A percentile compares a stretch with the other conserved stretches of the same genome.
Conservation (phyloP, 1,140 invertebrate species). For the Galleria mellonella region DNA sequence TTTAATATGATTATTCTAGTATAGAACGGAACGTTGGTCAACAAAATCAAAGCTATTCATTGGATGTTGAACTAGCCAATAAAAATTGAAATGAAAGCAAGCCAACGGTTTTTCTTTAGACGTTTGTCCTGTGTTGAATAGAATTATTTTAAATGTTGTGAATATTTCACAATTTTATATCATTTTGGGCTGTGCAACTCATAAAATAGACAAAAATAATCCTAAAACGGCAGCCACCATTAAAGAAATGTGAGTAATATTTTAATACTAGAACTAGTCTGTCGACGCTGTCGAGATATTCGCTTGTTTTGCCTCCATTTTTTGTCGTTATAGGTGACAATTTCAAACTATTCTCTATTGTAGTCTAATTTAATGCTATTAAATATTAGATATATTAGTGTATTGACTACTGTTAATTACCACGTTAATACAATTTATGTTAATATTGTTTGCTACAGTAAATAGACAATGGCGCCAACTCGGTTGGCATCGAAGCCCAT, state of each 20-base stretch:
- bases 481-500: conserved; percentile 68
- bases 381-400: no score
- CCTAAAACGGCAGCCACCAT: conserved; percentile 47
- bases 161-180: conserved; percentile 34
- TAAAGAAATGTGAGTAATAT: conserved; percentile 43
- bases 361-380: background rate
- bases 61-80: conserved; percentile 42
- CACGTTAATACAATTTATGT: conserved; percentile 31
- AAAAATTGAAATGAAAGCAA: conserved; percentile 35
- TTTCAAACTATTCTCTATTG: conserved; percentile 37
- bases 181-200: conserved; percentile 29
- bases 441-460: conserved; percentile 40
- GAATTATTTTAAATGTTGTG: conserved; percentile 42
- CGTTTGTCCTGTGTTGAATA: conserved; percentile 57
- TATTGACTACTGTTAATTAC: no score
- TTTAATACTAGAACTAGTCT: conserved; percentile 25
- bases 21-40: conserved; percentile 32
- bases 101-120: conserved; percentile 57
- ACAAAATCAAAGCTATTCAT: conserved; percentile 20
- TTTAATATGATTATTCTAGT: no score
- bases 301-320: conserved; percentile 71
- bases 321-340: conserved; percentile 43
- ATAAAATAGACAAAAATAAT: conserved; percentile 25
- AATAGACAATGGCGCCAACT: conserved; percentile 75
- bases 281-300: conserved; percentile 44